A percentile compares a stretch with the other conserved stretches of the same genome.
Evolutionary conservation across 2,888 invertebrate genomes (phyloP).

Genomic region (Glyphotaelius pellucidus): DNA sequence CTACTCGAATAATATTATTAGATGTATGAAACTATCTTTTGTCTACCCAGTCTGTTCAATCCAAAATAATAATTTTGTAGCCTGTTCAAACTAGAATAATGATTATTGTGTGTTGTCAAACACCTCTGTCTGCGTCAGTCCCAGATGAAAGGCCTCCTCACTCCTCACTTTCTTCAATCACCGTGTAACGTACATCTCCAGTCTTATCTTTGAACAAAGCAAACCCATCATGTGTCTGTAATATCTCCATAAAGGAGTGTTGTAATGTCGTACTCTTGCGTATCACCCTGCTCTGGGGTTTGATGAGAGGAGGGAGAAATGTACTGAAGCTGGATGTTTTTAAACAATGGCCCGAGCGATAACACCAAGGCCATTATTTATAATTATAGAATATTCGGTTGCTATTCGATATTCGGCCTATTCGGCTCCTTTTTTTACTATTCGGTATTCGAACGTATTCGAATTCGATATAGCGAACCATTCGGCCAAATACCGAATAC

Average conservation of each 20-base stretch:
- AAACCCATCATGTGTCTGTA: not conserved
- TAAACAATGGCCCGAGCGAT: conserved; percentile 19
- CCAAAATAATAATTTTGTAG: no score
- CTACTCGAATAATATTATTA: not conserved
- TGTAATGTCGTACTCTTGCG: not conserved
- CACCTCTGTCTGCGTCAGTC: not conserved
- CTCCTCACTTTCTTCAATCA: conserved; percentile 15
- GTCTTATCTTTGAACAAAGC: conserved; percentile 1
- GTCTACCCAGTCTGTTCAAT: not conserved
- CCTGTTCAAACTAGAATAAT: not conserved
- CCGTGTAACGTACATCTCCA: not conserved
- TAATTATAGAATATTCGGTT: no score
- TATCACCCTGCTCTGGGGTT: not conserved
- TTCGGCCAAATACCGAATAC: no score
- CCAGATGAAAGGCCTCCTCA: not conserved
- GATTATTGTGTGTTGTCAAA: not conserved
- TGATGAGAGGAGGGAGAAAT: not conserved
- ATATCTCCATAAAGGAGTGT: conserved; percentile 11
- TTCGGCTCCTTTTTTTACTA: no score
- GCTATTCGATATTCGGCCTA: no score
- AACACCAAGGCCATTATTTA: conserved; percentile 30
- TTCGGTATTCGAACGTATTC: no score
- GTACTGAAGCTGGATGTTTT: not conserved
- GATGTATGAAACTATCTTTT: not conserved
- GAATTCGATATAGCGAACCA: no score